Evolutionary conservation across 1,140 invertebrate species (phyloP).

Genomic region (Archivesica marissinica): DNA sequence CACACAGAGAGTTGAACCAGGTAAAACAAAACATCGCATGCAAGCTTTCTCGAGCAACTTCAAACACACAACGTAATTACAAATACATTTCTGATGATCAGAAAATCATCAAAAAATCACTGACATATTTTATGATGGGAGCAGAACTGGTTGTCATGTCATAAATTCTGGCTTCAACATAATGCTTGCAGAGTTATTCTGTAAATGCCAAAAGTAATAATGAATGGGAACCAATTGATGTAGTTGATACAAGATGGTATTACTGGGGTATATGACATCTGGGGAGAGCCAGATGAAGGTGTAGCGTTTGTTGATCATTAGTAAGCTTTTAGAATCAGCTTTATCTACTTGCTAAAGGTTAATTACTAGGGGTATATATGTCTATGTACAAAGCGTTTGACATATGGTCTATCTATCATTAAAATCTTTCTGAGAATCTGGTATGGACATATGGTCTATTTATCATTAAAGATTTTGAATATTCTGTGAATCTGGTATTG

Average conservation of each 20-base stretch:
- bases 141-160: not conserved
- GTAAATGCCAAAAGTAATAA: not conserved
- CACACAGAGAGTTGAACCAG: not conserved
- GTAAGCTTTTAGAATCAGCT: not conserved
- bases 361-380: not conserved
- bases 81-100: not conserved
- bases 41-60: not conserved
- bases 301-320: not conserved
- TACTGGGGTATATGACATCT: not conserved
- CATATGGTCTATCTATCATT: not conserved
- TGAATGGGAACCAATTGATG: not conserved
- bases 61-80: not conserved
- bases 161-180: slow-evolving; percentile 2
- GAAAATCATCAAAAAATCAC: not conserved
- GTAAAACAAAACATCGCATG: not conserved
- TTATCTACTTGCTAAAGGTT: not conserved
- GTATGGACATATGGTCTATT: too few species aligned
- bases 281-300: not conserved
- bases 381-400: not conserved
- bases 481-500: too few species aligned
- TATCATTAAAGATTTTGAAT: too few species aligned
- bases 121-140: slow-evolving; percentile 16
- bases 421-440: not conserved
- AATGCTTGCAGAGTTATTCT: not conserved
- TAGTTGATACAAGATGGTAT: not conserved